Evolutionary conservation across 2,797 vertebrate species (phyloP), one percentile per base, ranked within the genome.

Genomic region (Denticeps clupeoides): DNA sequence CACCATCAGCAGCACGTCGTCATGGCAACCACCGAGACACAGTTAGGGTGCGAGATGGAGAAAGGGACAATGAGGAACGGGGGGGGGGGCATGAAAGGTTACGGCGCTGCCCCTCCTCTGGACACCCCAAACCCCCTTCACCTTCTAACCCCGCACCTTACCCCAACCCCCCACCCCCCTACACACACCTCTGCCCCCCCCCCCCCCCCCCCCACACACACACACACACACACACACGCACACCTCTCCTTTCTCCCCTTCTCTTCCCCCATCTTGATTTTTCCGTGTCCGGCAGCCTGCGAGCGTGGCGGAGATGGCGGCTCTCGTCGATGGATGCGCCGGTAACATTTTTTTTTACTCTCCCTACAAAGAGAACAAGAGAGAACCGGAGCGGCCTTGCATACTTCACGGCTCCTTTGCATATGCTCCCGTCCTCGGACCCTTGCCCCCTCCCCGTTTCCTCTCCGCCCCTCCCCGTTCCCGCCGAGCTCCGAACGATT

Each of bases 251-350:
- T 75, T 79, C 77, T 74, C 73, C 74, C 46, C 47, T 70, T 70
- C 75, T 78, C 72, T 77, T n/a, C n/a, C n/a, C n/a, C n/a, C n/a
- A n/a, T n/a, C n/a, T n/a, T n/a, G n/a, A n/a, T n/a, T n/a, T n/a
- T n/a, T n/a, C n/a, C n/a, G n/a, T n/a, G n/a, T n/a, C n/a, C 78
- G 74, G 78, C 72, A 69, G 74, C 71, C 73, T 68, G 82, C 82
- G 81, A 81, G 83, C 80, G 81, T 83, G 86, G 85, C 82, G 82
- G 82, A 85, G 85, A 87, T 85, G 81, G 84, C 86, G 83, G 86
- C 85, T 77, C 85, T 85, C 86, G 81, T 78, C 85, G 87, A 88
- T 87, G 85, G 86, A 88, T 82, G 82, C 82, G 76, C 85, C 80
- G 87, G 87, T 89, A 86, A 88, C 82, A 71, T 68, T 62, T 53